Evolutionary conservation across 30 jellyfish, hydroid and myxozoan genomes (phyloP), one percentile per base, ranked within the genome.

Genomic region (Hydractinia echinata): DNA sequence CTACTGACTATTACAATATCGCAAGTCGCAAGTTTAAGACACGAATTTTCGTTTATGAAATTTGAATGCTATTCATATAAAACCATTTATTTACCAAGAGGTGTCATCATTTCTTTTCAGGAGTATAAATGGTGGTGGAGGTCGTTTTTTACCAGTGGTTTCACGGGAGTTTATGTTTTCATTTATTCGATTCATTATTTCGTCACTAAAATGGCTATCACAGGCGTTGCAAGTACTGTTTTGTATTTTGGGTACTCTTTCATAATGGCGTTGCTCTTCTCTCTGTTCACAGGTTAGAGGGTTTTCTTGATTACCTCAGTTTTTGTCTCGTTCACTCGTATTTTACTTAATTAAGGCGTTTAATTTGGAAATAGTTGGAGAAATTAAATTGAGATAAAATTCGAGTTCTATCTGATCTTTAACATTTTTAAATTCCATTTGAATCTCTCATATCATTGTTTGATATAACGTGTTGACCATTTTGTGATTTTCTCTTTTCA

Each of bases 81-180:
- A 30, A 2, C 2, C 2, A 30, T 30, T 30, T 30, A 30, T 30
- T 30, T 0, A 30, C 44, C 44, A 30, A 30, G 44, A 51, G 19
- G 19, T 64, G 39, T 13, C 10, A n/a, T 7, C 39, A 0, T 58
- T 13, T 58, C 4, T 58, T 55, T 61, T 8, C 85, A 92, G 98
- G 98, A 92, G 56, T 92, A 92, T 87, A 82, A 92, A 19, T 92
- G 98, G 98, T 92, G 98, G 98, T 92, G 98, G 98, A 66, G 98
- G 44, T 86, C 98, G 5, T 92, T 88, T 77, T 77, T 92, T 55
- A 92, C 96, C 19, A 85, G 98, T 81, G 98, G 89, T 8, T 92
- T 88, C 64, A 92, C 98, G 61, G 98, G 98, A 4, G 95, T 92
- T 53, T 92, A 92, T 79, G 44, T 92, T 58, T 92, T 92, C 89